Base-by-base conservation (phyloP, 2,113 vertebrate genomes). In the Agapornis roseicollis region DNA sequence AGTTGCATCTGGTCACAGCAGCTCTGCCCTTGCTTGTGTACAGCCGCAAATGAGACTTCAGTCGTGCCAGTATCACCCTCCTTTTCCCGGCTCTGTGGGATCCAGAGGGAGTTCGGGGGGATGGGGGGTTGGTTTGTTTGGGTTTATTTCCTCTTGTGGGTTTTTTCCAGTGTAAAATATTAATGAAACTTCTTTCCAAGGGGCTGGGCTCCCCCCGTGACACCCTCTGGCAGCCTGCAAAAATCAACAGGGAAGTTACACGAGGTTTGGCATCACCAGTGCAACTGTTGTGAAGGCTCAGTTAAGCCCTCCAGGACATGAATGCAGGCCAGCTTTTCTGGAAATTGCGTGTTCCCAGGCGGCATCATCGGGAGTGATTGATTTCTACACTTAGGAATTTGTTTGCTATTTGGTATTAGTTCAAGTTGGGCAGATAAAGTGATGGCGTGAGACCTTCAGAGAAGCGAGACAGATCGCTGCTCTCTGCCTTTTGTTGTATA, bases 281-380 rank as follows among this genome's bases (percentile, higher is more conserved):
- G 56, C 35, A 60, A 74, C 47, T 88, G 53, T 86, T 84, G 80
- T 92, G 85, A 91, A 83, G 80, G 82, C 94, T 94, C 80, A 68
- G 78, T 80, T 64, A 82, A 91, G 69, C 85, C 68, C 78, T 65
- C 82, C 56, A 70, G 94, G 94, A 72, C 72, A 83, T 79, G 83
- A 93, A 94, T 1, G 13, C 10, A 16, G 13, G 72, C 64, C 91
- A 95, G 37, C 72, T 55, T 96, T 83, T 88, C 49, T 70, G 87
- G 81, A 93, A 83, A 85, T 60, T 79, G 76, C 85, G 88, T 58
- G 85, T 80, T 79, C 64, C 90, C 17, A 23, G 85, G 53, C 88
- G 65, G 73, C 18, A 24, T 13, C 61, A 74, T 79, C 63, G 74
- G 70, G 68, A 78, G 41, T 95, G 76, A 89, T 27, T 89, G 60